Evolutionary conservation across 1,140 invertebrate species (phyloP), one percentile per base, ranked within the genome.

Genomic region (Atopsyche davidsoni): DNA sequence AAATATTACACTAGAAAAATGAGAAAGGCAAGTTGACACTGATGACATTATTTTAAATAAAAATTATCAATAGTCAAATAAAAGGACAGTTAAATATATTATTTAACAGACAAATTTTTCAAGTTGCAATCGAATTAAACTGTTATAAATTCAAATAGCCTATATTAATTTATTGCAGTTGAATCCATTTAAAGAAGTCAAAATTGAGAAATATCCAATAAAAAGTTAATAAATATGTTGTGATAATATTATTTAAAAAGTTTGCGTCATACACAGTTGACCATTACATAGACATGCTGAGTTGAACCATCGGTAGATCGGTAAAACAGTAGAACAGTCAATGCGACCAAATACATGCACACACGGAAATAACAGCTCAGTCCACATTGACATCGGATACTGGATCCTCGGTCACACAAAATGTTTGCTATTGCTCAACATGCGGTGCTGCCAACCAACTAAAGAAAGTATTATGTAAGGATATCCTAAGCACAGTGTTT

Each of bases 311-410:
- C 13, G 18, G 11, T n/a, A 34, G 32, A 34, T 34, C 25, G 34
- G 10, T 16, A 28, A 6, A n/a, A 7, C 25, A 28, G 25, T 28
- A 28, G 6, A 7, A 36, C 31, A 47, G 11, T 55, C 34, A 42
- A 53, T 57, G 49, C 49, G 40, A 41, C 36, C 46, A 46, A 41
- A 21, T 18, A 49, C 56, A 58, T 53, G 56, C 51, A 41, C 32
- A 58, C 51, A 53, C 22, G 24, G 24, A 50, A 24, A 25, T 48
- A 32, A 54, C 53, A 55, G 47, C 38, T 56, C 54, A 56, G 34
- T 51, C 54, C 38, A 51, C 48, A 51, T 51, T 14, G 14, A 53
- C 43, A 45, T 44, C 22, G 19, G 16, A 51, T 21, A 25, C 10
- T 18, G 14, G 14, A 17, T 6, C 6, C 35, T 38, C 35, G 14